Percentiles rank a stretch among this genome's conserved stretches.
phyloP scores from a whole-genome alignment of 2,797 vertebrate genomes.

The Danio kyathit region DNA sequence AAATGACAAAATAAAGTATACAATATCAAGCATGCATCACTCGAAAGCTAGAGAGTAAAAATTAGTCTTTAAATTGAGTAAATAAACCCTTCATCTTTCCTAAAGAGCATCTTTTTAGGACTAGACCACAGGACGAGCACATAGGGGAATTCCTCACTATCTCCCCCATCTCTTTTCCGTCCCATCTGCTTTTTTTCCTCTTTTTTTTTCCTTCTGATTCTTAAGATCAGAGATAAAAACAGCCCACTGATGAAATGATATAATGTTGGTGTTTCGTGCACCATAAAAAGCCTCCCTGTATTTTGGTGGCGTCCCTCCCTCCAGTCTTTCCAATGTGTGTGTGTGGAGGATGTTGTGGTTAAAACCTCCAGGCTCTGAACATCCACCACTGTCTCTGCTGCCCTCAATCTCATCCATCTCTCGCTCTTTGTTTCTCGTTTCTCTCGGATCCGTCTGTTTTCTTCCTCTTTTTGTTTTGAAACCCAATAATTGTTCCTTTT shows the following conservation, averaged over 20 bases:
- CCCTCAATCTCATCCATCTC: conserved; percentile 2
- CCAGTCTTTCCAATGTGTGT: not conserved
- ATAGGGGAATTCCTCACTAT: conserved; percentile 13
- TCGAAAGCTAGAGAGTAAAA: no score
- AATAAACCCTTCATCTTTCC: not conserved
- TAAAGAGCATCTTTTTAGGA: conserved; percentile 10
- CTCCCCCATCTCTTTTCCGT: not conserved
- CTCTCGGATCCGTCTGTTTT: conserved; percentile 14
- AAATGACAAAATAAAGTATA: no score
- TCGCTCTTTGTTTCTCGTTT: conserved; percentile 18
- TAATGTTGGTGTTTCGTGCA: conserved; percentile 13
- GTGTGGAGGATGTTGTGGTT: conserved; percentile 59
- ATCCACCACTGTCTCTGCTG: conserved; percentile 49
- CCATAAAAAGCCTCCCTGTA: conserved; percentile 24
- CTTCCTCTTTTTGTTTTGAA: conserved; percentile 6
- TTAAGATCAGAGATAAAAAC: not conserved
- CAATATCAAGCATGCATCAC: no score
- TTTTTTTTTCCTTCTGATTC: not conserved
- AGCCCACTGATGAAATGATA: not conserved
- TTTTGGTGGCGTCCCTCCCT: conserved; percentile 4
- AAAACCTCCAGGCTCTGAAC: conserved; percentile 51
- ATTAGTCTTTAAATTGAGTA: not conserved
- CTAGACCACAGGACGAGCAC: not conserved
- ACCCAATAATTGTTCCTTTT: not conserved
- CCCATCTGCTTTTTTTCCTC: not conserved